Evolutionary conservation across 2,113 vertebrate species (phyloP), one percentile per base, ranked within the genome.

Genomic region (Cisticola juncidis): DNA sequence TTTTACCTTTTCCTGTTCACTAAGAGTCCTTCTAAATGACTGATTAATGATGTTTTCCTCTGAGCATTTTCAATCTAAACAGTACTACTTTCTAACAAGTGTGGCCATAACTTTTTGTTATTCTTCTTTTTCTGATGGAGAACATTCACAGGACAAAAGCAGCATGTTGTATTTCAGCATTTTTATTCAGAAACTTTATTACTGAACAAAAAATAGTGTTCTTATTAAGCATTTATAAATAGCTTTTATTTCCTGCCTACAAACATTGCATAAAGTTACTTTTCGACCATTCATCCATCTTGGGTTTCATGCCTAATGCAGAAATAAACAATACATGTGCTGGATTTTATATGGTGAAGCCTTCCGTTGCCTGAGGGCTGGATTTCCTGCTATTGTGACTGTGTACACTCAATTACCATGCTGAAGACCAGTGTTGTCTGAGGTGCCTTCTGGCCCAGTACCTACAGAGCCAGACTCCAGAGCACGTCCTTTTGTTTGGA

Each of bases 221-320:
- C 85, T 53, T 42, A 44, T 81, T 81, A 68, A 79, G 21, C 26
- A 79, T 85, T 90, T 90, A 57, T 90, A 90, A 94, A 79, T 82
- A 94, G 17, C 25, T 93, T 88, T 90, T 82, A 80, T 94, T 95
- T 97, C 81, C 85, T 85, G 45, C 9, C 21, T 95, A 24, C 50
- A 86, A 91, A 69, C 50, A 61, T 42, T 58, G 42, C 57, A 24
- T 10, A 47, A 42, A 74, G 26, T 31, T 78, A 42, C 57, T 65
- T 40, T 74, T 87, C 31, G 11, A 65, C 36, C 33, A n/a, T 53
- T 77, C 50, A 72, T 69, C 74, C 45, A 72, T 61, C 81, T 85
- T 85, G 48, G 66, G 28, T 88, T 60, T 82, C 66, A 19, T n/a
- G 54, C 61, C 81, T 90, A 69, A 65, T 85, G 57, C 6, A 14